A percentile compares a stretch with the other conserved stretches of the same genome.
These are phyloP conservation scores for Nilaparvata lugens DNA, from an alignment of 1,140 invertebrate genomes.

Conservation along the genomic window DNA sequence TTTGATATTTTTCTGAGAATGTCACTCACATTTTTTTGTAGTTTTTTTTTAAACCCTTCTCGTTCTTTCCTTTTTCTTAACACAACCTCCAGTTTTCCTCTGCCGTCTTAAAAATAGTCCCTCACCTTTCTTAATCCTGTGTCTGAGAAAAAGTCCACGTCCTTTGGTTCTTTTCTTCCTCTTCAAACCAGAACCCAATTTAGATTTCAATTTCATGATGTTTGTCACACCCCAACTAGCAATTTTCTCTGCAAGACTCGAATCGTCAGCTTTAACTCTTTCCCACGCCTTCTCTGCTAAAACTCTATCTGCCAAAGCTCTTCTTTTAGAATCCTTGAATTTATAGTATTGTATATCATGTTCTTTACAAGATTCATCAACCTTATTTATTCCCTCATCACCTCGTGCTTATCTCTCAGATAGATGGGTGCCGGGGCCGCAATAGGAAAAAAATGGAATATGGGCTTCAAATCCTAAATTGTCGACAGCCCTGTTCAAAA, in stretches of 20 bases:
- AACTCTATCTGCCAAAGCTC: conserved; percentile 35
- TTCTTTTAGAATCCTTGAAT: conserved; percentile 28
- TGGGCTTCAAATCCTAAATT: conserved; percentile 37
- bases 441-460: conserved; percentile 38
- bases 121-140: neutral
- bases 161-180: conserved; percentile 20
- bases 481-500: conserved; percentile 35
- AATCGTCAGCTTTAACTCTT: conserved; percentile 33
- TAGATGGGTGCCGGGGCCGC: conserved; percentile 40
- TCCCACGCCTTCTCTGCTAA: conserved; percentile 34
- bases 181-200: conserved; percentile 28
- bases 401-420: conserved; percentile 33
- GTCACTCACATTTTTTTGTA: neutral
- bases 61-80: neutral
- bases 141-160: neutral
- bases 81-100: conserved; percentile 6
- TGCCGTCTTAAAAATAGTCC: conserved; percentile 14
- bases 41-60: neutral
- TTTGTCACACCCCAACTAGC: conserved; percentile 29
- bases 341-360: conserved; percentile 39
- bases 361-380: conserved; percentile 37
- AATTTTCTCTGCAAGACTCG: conserved; percentile 30
- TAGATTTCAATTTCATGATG: conserved; percentile 31
- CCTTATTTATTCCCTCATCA: conserved; percentile 35
- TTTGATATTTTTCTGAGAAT: neutral